Evolutionary conservation across 2,797 vertebrate genomes (phyloP).

Genomic region (Lacerta bilineata): DNA sequence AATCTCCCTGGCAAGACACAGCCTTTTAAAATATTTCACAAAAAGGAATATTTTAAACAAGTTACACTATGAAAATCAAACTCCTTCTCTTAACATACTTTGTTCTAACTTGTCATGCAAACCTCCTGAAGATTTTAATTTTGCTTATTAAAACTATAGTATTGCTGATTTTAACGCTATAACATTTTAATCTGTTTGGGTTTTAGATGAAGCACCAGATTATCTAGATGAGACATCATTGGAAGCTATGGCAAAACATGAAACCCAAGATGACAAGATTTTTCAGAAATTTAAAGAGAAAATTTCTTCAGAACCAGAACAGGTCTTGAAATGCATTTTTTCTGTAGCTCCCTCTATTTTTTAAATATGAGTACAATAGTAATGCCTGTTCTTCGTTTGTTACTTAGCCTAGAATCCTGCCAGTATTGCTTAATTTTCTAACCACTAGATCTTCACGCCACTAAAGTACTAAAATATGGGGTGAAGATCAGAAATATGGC

Average conservation of each 20-base stretch:
- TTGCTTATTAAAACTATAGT: neutral
- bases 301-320: slow-evolving; percentile 89
- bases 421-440: neutral
- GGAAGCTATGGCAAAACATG: slow-evolving; percentile 92
- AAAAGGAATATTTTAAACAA: too few relatives aligned
- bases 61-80: neutral
- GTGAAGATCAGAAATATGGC: neutral
- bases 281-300: slow-evolving; percentile 89
- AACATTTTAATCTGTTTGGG: neutral
- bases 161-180: neutral
- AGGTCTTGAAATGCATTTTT: slow-evolving; percentile 79
- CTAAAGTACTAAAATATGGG: neutral
- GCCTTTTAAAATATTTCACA: too few relatives aligned
- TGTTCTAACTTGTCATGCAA: neutral
- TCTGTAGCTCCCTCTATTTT: neutral
- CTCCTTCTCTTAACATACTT: neutral
- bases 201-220: slow-evolving; percentile 68
- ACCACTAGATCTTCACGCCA: neutral
- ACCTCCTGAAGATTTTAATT: neutral
- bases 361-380: neutral
- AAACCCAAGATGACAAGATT: slow-evolving; percentile 88
- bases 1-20: too few relatives aligned
- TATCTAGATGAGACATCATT: slow-evolving; percentile 83
- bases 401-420: slow-evolving; percentile 1
- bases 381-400: neutral